phyloP scores from a whole-genome alignment of 2,888 invertebrate species.

The Nomada fucata region DNA sequence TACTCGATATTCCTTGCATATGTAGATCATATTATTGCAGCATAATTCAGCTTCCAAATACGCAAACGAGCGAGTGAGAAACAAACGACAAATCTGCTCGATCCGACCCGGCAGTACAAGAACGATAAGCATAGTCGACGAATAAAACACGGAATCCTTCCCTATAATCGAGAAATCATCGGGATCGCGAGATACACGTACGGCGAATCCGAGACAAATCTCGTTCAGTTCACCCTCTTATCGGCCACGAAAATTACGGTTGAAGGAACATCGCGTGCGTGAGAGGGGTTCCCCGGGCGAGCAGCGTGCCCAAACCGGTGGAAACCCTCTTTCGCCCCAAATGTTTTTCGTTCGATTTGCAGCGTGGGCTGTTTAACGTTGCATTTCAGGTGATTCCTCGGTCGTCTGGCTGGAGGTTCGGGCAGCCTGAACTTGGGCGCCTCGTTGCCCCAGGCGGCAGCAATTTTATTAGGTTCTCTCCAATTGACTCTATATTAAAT shows the following conservation, averaged over 20 bases:
- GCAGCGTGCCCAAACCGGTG: conserved; percentile 36
- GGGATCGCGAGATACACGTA: conserved; percentile 46
- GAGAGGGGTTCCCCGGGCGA: conserved; percentile 50
- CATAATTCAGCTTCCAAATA: too few species aligned
- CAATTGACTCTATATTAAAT: conserved; percentile 83
- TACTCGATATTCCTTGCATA: too few species aligned
- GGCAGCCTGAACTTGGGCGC: conserved; percentile 26
- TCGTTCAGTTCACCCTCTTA: conserved; percentile 52
- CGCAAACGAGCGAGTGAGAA: too few species aligned
- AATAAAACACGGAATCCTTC: neutral
- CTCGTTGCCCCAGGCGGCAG: conserved; percentile 74
- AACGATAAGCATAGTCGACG: neutral
- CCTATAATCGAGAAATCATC: conserved; percentile 39
- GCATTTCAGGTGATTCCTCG: conserved; percentile 80
- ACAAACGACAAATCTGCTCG: too few species aligned
- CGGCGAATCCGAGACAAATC: conserved; percentile 48
- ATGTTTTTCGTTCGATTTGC: conserved; percentile 74
- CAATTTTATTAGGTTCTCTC: conserved; percentile 82
- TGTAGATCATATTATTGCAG: too few species aligned
- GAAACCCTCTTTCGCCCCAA: conserved; percentile 41
- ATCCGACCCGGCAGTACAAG: too few species aligned
- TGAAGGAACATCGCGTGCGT: conserved; percentile 48
- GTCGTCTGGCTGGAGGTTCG: conserved; percentile 72
- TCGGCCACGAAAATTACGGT: conserved; percentile 60
- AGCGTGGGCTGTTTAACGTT: conserved; percentile 80